A percentile compares a stretch with the other conserved stretches of the same genome.
These are phyloP conservation scores for Papilio demoleus DNA, from an alignment of 2,888 invertebrate species.

Conservation along the genomic window DNA sequence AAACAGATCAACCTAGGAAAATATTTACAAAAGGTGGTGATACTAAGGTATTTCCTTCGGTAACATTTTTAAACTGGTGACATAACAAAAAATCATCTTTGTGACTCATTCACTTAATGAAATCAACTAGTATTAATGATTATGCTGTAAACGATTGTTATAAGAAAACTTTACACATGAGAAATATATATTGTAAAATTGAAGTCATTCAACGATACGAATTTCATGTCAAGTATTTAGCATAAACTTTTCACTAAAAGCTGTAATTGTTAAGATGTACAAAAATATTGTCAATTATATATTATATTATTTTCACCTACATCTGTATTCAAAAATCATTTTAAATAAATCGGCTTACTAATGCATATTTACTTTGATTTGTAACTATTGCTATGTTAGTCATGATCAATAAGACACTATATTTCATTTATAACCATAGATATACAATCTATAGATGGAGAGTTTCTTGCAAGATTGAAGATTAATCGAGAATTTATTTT, in stretches of 20 bases:
- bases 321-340: constrained; percentile 32
- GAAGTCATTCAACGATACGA: constrained; percentile 41
- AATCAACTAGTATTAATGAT: constrained; percentile 65
- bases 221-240: constrained; percentile 43
- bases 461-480: background rate
- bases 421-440: constrained; percentile 43
- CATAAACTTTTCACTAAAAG: constrained; percentile 49
- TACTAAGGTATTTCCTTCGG: constrained; percentile 12
- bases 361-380: constrained; percentile 11
- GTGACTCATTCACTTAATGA: constrained; percentile 55
- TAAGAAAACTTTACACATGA: constrained; percentile 44
- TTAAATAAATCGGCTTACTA: constrained; percentile 16
- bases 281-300: constrained; percentile 74
- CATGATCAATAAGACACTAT: constrained; percentile 47
- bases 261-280: constrained; percentile 68
- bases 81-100: constrained; percentile 6
- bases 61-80: constrained; percentile 33
- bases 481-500: background rate
- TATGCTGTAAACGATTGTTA: constrained; percentile 48
- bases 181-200: constrained; percentile 30
- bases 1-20: constrained; percentile 45
- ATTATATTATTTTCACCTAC: constrained; percentile 41
- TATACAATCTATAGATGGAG: background rate
- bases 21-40: constrained; percentile 44
- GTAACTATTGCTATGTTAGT: constrained; percentile 35